Evolutionary conservation across 2,888 invertebrate genomes (phyloP), one percentile per base, ranked within the genome.

Genomic region (Synergus laeviventris): DNA sequence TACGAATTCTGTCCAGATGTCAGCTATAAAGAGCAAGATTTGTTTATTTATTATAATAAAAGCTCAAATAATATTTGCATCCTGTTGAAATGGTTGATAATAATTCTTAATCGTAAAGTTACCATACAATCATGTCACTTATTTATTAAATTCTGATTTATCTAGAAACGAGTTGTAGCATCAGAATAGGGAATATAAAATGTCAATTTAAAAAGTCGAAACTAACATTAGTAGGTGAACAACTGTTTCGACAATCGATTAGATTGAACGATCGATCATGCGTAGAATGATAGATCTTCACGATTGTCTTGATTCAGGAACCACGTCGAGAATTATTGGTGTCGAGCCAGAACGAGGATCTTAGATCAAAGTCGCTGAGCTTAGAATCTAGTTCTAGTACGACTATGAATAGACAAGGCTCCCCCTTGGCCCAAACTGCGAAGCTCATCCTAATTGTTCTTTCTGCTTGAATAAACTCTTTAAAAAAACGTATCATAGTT

Each of bases 321-420:
- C 70, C 49, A 45, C 24, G 18, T 49, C 70, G 45, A 49, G 18
- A 24, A 70, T 45, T 70, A 70, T 45, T 70, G 70, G 70, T 73
- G 73, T 64, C 60, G 74, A 75, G 83, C 76, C 80, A 79, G 84
- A 87, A 87, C 84, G 87, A 86, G 87, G 86, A 87, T 87, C 80
- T 86, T 84, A 86, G 87, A 89, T 89, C 87, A 88, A 88, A 89
- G 87, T 87, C 87, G 86, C 84, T 84, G 84, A 84, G 84, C 84
- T 82, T 83, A 84, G 85, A 89, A 89, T 88, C 87, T 89, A 89
- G 88, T 89, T 89, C 90, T 89, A 89, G 89, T 88, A 89, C 89
- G 86, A 84, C 88, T 89, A 90, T 89, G 87, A 90, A 90, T 90
- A 90, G 89, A 85, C 84, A 83, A 84, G 84, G 86, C 87, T 86